Conservation (phyloP, 2,113 vertebrate genomes). For the Otolemur garnettii region DNA sequence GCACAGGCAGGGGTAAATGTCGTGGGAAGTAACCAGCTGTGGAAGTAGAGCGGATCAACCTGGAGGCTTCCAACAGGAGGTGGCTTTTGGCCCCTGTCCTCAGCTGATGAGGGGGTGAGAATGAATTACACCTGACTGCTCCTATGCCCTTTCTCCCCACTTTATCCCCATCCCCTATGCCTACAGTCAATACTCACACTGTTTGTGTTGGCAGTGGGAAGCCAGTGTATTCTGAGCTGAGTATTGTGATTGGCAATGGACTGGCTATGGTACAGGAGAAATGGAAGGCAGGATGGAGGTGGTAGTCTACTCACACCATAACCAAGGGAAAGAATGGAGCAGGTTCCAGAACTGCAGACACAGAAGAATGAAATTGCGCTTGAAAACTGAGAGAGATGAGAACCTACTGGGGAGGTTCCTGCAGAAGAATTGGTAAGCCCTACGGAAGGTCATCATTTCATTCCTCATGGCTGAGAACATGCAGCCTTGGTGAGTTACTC, state of each 20-base stretch:
- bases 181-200: conserved; percentile 41
- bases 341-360: neutral
- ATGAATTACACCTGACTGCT: neutral
- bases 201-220: neutral
- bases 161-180: neutral
- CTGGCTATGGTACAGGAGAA: neutral
- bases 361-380: neutral
- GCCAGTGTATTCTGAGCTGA: neutral
- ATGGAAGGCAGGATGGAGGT: neutral
- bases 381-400: neutral
- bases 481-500: neutral
- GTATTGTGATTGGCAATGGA: neutral
- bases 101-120: neutral
- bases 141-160: neutral
- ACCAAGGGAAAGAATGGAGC: neutral
- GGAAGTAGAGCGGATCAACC: neutral
- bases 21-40: neutral
- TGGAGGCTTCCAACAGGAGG: neutral
- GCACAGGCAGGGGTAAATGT: neutral
- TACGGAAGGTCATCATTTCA: neutral
- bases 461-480: neutral
- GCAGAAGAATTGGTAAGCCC: neutral
- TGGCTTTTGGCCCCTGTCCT: neutral
- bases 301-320: neutral
- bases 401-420: neutral